phyloP scores from a whole-genome alignment of 2,797 vertebrate genomes.

The Sternotherus odoratus region DNA sequence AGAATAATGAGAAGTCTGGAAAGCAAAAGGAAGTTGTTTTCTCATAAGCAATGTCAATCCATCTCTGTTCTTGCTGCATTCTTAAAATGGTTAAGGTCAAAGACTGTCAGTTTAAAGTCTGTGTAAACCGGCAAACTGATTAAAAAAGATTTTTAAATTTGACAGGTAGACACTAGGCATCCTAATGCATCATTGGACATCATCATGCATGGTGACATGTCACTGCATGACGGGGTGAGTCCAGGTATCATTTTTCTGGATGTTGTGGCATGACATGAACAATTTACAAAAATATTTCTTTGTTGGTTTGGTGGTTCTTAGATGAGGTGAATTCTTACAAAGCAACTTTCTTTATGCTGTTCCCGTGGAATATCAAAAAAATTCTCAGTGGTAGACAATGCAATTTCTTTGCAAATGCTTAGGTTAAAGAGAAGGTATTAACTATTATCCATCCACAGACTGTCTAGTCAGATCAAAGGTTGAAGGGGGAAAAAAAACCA shows the following conservation, averaged over 20 bases:
- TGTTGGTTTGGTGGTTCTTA: not conserved
- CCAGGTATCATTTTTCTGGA: accelerated
- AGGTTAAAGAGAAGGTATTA: not conserved
- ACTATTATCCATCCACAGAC: not conserved
- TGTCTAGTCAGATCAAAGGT: not conserved
- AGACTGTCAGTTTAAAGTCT: conserved; percentile 6
- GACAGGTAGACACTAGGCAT: not conserved
- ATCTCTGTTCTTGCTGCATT: not conserved
- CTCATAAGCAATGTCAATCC: not conserved
- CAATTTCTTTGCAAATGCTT: conserved; percentile 1
- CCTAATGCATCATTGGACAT: not conserved
- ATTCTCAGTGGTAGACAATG: accelerated
- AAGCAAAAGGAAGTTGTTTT: not conserved
- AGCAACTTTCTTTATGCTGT: not conserved
- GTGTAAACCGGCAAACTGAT: not conserved
- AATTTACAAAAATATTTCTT: not conserved
- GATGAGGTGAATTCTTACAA: not conserved
- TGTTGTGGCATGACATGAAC: accelerated
- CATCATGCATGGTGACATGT: not conserved
- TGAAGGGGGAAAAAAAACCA: not conserved
- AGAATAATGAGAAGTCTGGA: not conserved
- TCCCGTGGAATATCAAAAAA: not conserved
- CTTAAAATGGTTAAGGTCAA: not conserved
- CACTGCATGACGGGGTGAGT: not conserved
- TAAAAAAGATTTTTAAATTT: not conserved